Evolutionary conservation across 2,888 invertebrate genomes (phyloP).

Genomic region (Hemistola chrysoprasaria): DNA sequence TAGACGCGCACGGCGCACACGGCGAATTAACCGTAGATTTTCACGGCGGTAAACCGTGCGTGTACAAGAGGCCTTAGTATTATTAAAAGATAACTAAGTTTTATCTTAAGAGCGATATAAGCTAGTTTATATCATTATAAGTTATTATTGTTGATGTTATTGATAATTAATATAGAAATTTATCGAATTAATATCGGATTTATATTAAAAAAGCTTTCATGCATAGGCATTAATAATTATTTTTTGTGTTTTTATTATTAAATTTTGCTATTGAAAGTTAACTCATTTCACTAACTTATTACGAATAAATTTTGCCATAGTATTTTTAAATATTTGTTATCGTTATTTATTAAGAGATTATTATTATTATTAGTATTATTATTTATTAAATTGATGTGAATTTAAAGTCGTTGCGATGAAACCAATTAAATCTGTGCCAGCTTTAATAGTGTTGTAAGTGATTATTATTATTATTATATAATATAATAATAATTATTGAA

Average conservation of each 20-base stretch:
- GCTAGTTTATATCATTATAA: constrained; percentile 4
- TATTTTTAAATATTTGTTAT: constrained; percentile 12
- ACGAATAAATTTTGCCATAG: constrained; percentile 1
- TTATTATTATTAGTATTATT: constrained; percentile 18
- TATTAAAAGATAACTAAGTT: too few relatives aligned
- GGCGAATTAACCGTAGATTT: too few relatives aligned
- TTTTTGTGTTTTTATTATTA: constrained; percentile 28
- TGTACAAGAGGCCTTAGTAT: too few relatives aligned
- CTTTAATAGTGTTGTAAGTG: constrained; percentile 76
- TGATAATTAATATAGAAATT: constrained; percentile 29
- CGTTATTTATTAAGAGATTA: constrained; percentile 6
- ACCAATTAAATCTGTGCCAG: constrained; percentile 71
- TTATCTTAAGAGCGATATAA: constrained; percentile 14
- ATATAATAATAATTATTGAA: constrained; percentile 58
- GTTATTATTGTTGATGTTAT: constrained; percentile 17
- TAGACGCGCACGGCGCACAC: too few relatives aligned
- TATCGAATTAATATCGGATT: constrained; percentile 46
- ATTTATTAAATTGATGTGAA: constrained; percentile 29
- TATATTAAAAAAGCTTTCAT: constrained; percentile 37
- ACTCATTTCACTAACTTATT: neutral
- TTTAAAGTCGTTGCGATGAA: constrained; percentile 61
- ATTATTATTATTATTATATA: constrained; percentile 51
- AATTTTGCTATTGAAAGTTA: neutral
- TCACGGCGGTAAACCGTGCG: too few relatives aligned
- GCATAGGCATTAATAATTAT: constrained; percentile 29